Percentiles rank a stretch among this genome's conserved stretches.
phyloP scores from a whole-genome alignment of 2,113 vertebrate species.

The Brachyistius frenatus region DNA sequence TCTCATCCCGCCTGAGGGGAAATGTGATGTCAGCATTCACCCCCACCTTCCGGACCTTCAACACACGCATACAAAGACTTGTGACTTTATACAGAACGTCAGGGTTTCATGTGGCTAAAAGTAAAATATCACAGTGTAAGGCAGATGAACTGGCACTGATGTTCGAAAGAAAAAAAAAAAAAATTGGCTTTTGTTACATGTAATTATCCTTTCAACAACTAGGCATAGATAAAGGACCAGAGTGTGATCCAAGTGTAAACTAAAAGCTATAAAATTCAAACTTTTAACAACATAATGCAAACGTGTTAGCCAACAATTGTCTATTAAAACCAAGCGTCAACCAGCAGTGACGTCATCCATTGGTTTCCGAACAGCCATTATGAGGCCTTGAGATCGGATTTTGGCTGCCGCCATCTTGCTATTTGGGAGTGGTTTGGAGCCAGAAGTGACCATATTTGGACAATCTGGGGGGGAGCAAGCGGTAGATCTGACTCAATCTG shows the following conservation, averaged over 20 bases:
- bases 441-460: no score
- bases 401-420: no score
- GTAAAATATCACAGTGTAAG: not conserved
- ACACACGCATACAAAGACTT: constrained; percentile 24
- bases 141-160: constrained; percentile 7
- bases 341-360: no score
- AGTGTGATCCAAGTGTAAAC: not conserved
- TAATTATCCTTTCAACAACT: constrained; percentile 50
- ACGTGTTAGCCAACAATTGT: no score
- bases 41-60: constrained; percentile 17
- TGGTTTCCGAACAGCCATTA: no score
- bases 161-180: not conserved
- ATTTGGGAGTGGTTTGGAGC: no score
- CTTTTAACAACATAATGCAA: no score
- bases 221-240: not conserved
- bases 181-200: constrained; percentile 6
- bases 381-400: no score
- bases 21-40: constrained; percentile 40
- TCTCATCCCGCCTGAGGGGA: constrained; percentile 28
- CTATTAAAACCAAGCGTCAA: no score
- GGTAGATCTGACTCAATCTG: no score
- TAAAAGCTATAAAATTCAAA: not conserved
- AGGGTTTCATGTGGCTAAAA: constrained; percentile 28
- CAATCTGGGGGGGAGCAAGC: no score
- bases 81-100: constrained; percentile 31